These are phyloP conservation scores for Henicopernis longicauda DNA, from an alignment of 2,113 vertebrate genomes.

Conservation along the genomic window DNA sequence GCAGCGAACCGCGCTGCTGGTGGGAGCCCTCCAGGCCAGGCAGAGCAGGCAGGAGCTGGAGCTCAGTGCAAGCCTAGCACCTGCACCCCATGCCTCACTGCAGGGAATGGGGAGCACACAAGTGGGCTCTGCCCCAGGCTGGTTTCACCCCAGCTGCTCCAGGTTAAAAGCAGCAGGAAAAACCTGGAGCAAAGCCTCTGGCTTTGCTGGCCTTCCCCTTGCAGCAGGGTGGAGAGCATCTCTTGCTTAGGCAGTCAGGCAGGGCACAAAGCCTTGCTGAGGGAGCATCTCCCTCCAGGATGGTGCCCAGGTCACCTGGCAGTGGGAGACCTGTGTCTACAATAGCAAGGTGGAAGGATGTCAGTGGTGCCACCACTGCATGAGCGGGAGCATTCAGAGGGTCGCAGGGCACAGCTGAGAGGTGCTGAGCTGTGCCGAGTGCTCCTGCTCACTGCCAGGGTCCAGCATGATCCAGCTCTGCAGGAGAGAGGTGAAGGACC, in stretches of 20 bases:
- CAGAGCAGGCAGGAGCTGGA: neutral
- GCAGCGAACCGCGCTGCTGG: neutral
- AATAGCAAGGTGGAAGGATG: neutral
- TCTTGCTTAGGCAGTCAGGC: neutral
- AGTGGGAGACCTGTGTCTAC: neutral
- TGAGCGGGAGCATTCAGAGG: neutral
- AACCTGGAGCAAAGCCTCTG: fast-evolving
- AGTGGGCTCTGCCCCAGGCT: neutral
- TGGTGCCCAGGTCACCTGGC: neutral
- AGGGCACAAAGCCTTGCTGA: neutral
- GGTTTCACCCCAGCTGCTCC: neutral
- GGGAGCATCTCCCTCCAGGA: neutral
- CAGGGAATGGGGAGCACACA: neutral
- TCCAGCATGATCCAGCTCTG: neutral
- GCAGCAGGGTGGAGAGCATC: fast-evolving
- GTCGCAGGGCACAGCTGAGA: neutral
- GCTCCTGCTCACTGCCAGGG: fast-evolving
- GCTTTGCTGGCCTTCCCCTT: neutral
- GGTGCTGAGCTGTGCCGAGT: neutral
- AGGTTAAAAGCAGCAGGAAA: neutral
- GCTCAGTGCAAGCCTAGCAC: neutral
- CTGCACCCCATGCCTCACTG: fast-evolving
- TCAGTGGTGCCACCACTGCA: neutral
- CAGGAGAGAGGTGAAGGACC: neutral
- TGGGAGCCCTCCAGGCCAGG: neutral